Evolutionary conservation across 2,113 vertebrate species (phyloP), one percentile per base, ranked within the genome.

Genomic region (Psammodynastes pulverulentus): DNA sequence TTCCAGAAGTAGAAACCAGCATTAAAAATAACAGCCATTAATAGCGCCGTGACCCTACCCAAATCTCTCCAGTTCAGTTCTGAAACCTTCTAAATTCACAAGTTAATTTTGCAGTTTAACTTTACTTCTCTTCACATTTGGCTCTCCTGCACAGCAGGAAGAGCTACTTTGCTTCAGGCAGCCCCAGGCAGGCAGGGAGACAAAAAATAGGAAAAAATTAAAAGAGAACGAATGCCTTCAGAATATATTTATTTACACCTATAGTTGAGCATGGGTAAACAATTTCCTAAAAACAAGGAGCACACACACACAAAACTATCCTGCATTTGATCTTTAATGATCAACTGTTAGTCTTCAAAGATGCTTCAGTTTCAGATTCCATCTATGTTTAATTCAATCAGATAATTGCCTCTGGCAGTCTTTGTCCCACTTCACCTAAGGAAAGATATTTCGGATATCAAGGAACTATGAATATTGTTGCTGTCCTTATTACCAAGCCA

Each of bases 101-200:
- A 79, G n/a, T 79, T 39, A 79, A 79, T 79, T 43, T 13, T 79
- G 72, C 19, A 79, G 34, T 79, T 79, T 79, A 39, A 43, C 17
- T 43, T 79, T 72, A 72, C n/a, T 72, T 34, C 29, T 34, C 62
- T 72, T 21, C 34, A 43, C 34, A 3, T 79, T 9, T 79, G 34
- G 15, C 34, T 79, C 34, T 21, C 15, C 34, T 79, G 15, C 72
- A 21, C 72, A 21, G 72, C 17, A 43, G 34, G 72, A 21, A 21
- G 72, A 79, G 34, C 34, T 79, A 79, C 17, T 43, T 79, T 79
- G 72, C 34, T 79, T 79, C 7, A 21, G 17, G 34, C 72, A 79
- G 34, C 72, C 72, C 7, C 17, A 43, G 72, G 17, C 34, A 79
- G 34, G 34, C 9, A 79, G 97, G 43, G 96, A 89, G 94, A 92